Evolutionary conservation across 2,113 vertebrate genomes (phyloP).

Genomic region (Sphaerodactylus townsendi): DNA sequence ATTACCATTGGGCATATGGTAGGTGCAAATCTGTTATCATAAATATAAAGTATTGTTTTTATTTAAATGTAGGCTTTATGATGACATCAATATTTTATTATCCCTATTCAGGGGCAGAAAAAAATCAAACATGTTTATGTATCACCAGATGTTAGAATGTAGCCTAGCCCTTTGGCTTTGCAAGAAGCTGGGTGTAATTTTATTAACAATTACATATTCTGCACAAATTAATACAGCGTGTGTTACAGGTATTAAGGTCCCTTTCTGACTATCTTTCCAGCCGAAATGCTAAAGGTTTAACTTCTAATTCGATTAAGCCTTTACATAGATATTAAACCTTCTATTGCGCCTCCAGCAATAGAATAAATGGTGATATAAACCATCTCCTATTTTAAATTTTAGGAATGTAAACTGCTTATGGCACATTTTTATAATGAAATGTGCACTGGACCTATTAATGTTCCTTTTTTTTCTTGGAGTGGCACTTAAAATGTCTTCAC

Average conservation of each 20-base stretch:
- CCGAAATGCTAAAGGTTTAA: constrained; percentile 27
- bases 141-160: not conserved
- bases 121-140: constrained; percentile 10
- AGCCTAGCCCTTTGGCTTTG: not conserved
- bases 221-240: not conserved
- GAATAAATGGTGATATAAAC: constrained; percentile 20
- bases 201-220: constrained; percentile 26
- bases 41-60: not conserved
- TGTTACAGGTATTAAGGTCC: constrained; percentile 22
- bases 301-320: constrained; percentile 42
- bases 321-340: constrained; percentile 50
- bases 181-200: constrained; percentile 13
- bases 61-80: constrained; percentile 3
- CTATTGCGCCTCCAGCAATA: constrained; percentile 26
- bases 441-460: constrained; percentile 22
- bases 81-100: not conserved
- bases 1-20: not conserved
- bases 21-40: not conserved
- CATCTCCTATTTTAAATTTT: constrained; percentile 41
- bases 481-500: constrained; percentile 29
- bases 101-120: not conserved
- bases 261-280: not conserved
- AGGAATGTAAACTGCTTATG: constrained; percentile 42
- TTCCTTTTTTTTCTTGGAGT: not conserved
- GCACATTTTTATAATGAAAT: constrained; percentile 54